A percentile compares a stretch with the other conserved stretches of the same genome.
Conservation (phyloP, 2,113 vertebrate genomes). For the Scopus umbretta region DNA sequence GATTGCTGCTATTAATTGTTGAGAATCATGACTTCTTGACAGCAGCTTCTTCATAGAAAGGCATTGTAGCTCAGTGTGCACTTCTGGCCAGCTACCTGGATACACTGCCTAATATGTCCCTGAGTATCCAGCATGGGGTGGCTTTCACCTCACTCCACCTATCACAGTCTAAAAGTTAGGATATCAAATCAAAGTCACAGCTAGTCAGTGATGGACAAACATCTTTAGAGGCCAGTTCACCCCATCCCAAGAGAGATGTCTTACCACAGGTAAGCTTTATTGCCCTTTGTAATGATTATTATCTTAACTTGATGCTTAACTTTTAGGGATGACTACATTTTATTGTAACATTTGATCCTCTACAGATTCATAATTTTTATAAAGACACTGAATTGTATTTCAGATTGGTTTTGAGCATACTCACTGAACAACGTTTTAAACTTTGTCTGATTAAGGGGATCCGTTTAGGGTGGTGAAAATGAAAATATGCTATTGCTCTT, state of each 20-base stretch:
- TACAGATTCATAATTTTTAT: not conserved
- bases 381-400: not conserved
- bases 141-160: not conserved
- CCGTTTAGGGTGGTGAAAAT: not conserved
- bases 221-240: not conserved
- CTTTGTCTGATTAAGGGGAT: not conserved
- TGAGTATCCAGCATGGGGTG: not conserved
- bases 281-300: not conserved
- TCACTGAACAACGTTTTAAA: not conserved
- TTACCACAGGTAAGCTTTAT: not conserved
- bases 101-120: fast-evolving
- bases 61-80: not conserved
- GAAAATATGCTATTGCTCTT: not conserved
- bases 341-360: not conserved
- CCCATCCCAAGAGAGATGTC: not conserved
- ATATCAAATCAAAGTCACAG: not conserved
- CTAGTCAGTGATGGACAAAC: not conserved
- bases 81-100: not conserved
- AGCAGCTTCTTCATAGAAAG: not conserved
- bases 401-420: not conserved
- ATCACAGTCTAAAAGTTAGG: not conserved
- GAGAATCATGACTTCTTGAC: not conserved
- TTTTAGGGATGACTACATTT: not conserved
- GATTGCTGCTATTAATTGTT: not conserved
- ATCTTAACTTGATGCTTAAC: not conserved